Evolutionary conservation across 2,888 invertebrate genomes (phyloP), one percentile per base, ranked within the genome.

Genomic region (Euplagia quadripunctaria): DNA sequence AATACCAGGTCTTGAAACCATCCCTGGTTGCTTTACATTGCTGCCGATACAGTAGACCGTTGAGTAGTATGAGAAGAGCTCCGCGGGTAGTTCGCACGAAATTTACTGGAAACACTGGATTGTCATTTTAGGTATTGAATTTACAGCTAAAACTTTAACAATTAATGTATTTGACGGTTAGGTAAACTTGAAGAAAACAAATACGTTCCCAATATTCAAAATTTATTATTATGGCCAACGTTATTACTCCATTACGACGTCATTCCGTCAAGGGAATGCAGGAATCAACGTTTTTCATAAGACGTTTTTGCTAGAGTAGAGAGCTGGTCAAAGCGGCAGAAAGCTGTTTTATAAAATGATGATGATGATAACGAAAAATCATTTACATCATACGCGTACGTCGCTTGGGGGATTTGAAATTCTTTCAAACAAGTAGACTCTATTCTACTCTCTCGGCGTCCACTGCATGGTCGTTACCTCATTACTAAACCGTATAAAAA

Each of bases 1-100:
- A 92, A 78, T 92, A 90, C 90, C 91, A 92, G 4, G 86, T 86
- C 43, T 75, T 87, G 31, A 70, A 69, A 3, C 92, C 92, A 0
- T 87, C 88, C 64, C 74, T 89, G 5, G 81, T 86, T 0, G 88
- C 75, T 75, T 88, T 91, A 72, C 84, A 85, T 68, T 88, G 90
- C 58, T 84, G 85, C 17, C 91, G 86, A 72, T 84, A 91, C 4
- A 91, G 71, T 31, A 76, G 86, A 0, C 81, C 77, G 68, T 83
- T 80, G 76, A 89, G 87, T 31, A 87, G 80, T n/a, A 91, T 75
- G 1, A 90, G 83, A 11, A 84, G 82, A 4, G 90, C 88, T 6
- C 91, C 91, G 4, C 90, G 86, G 31, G 81, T 74, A 2, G 87
- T 88, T 68, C 81, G 84, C 14, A 90, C 81, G 71, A 86, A 90